Conservation (phyloP, 2,888 invertebrate species). For the Drosophila paranaensis region DNA sequence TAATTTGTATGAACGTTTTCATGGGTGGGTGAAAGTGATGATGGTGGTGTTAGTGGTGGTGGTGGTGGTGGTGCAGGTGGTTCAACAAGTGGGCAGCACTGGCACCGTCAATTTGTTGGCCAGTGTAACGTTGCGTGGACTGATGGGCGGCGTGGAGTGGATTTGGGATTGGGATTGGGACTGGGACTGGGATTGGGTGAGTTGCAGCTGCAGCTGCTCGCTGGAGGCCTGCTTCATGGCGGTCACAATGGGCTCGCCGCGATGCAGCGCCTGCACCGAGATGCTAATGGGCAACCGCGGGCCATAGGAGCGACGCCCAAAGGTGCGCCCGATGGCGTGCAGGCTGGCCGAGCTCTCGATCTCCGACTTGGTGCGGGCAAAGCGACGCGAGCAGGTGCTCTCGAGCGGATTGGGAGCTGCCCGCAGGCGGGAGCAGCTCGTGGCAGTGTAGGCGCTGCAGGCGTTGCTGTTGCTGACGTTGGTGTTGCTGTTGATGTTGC, state of each 20-base stretch:
- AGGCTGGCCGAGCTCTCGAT: constrained; percentile 58
- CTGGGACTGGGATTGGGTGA: constrained; percentile 30
- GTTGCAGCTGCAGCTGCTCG: constrained; percentile 50
- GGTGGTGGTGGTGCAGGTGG: not conserved
- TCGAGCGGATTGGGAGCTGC: constrained; percentile 19
- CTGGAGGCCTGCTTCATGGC: constrained; percentile 69
- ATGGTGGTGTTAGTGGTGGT: not conserved
- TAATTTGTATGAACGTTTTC: not conserved
- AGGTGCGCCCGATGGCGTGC: constrained; percentile 74
- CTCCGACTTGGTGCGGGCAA: constrained; percentile 67
- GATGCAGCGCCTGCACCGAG: constrained; percentile 68
- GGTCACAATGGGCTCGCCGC: constrained; percentile 63
- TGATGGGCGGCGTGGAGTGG: constrained; percentile 42
- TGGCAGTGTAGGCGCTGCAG: not conserved
- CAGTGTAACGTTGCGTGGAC: constrained; percentile 52
- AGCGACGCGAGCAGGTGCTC: constrained; percentile 45
- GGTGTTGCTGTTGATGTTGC: constrained; percentile 50
- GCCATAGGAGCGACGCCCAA: constrained; percentile 64
- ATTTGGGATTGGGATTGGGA: not conserved
- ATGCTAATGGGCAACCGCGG: constrained; percentile 65
- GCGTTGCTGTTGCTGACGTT: constrained; percentile 11
- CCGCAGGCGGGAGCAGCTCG: constrained; percentile 23
- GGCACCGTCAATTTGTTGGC: constrained; percentile 53
- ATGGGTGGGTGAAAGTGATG: constrained; percentile 12
- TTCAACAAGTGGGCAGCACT: constrained; percentile 50